Evolutionary conservation across 1,140 invertebrate genomes (phyloP), one percentile per base, ranked within the genome.

Genomic region (Dreissena rostriformis): DNA sequence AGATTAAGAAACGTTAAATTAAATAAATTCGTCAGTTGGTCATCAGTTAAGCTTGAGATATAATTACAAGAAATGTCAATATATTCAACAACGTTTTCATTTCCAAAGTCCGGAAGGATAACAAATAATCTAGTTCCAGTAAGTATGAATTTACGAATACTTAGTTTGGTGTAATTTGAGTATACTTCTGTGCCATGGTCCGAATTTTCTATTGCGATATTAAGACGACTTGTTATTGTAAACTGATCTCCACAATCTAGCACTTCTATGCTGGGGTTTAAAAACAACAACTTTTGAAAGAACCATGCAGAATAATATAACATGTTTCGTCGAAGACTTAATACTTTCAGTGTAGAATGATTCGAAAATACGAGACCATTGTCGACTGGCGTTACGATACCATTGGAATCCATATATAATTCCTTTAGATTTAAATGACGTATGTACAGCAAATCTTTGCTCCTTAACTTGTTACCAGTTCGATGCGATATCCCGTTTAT

Each of bases 31-130:
- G 61, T 22, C 51, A 81, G 73, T 28, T 49, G 53, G 7, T 63
- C 7, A 8, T 53, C 17, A n/a, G 49, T 19, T 0, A 81, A 11
- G 1, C 17, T 52, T 19, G 79, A 71, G n/a, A 81, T 57, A 26
- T 51, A 73, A 73, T 81, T 72, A 51, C 79, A 24, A 22, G 79
- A 81, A 22, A 81, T 53, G 73, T 81, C 79, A 7, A 72, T 72
- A n/a, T 39, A 65, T 52, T 57, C 29, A 51, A 81, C 52, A 52
- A 63, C 53, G 39, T 81, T 81, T 51, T 26, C 8, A 4, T 49
- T 81, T 17, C 39, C 39, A 19, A 81, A 81, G 51, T 81, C 39
- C 22, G 73, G 15, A 28, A 61, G 39, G 53, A 26, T 51, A 5
- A 73, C 0, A 29, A 52, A 22, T 8, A 57, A 61, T 57, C 55